Percentiles rank a stretch among this genome's conserved stretches.
Conservation (phyloP, 2,113 vertebrate species). For the Trochalopteron elliotii region DNA sequence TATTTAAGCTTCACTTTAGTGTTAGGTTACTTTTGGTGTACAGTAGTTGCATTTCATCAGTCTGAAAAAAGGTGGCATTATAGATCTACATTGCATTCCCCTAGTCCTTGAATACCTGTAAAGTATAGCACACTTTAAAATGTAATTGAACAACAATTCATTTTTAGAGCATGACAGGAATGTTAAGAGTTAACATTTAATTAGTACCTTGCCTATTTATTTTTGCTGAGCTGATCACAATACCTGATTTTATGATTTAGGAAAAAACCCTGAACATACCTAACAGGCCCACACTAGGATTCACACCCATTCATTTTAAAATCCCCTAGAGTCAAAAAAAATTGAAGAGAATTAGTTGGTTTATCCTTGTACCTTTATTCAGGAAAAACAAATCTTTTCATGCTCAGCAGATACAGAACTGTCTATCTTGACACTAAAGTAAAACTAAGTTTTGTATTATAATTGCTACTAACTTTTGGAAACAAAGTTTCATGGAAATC, state of each 20-base stretch:
- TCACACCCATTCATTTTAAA: not conserved
- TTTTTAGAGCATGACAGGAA: not conserved
- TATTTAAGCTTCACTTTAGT: not conserved
- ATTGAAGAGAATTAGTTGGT: not conserved
- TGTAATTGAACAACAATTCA: not conserved
- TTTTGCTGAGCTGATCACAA: not conserved
- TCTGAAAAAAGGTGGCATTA: conserved; percentile 71
- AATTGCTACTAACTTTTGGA: not conserved
- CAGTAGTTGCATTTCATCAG: conserved; percentile 60
- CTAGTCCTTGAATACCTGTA: conserved; percentile 22
- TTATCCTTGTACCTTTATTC: not conserved
- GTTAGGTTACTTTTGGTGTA: not conserved
- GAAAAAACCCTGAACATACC: not conserved
- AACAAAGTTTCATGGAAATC: not conserved
- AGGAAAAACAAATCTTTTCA: not conserved
- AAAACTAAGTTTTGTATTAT: not conserved
- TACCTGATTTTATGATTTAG: not conserved
- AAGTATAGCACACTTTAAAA: not conserved
- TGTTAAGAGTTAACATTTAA: not conserved
- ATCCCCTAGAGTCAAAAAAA: not conserved
- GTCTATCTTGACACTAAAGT: not conserved
- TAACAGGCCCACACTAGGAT: not conserved
- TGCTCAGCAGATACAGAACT: not conserved
- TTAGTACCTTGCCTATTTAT: not conserved
- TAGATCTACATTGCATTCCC: conserved; percentile 56